phyloP scores from a whole-genome alignment of 2,797 vertebrate genomes.

The Trematomus bernacchii region DNA sequence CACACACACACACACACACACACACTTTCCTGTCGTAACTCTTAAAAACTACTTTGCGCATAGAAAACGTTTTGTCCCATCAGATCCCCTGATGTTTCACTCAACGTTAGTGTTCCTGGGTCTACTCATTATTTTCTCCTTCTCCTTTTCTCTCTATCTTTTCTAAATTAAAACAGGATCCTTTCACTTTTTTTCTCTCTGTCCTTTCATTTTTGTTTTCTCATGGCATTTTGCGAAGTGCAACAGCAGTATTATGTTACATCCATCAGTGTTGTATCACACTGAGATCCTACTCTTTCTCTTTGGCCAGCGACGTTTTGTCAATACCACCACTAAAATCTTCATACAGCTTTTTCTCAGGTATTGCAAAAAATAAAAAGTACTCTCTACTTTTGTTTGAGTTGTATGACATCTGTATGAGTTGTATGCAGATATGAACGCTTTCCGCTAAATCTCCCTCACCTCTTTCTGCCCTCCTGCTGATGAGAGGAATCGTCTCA shows the following conservation, averaged over 20 bases:
- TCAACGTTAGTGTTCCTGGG: slow-evolving; percentile 11
- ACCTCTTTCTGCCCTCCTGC: slow-evolving; percentile 69
- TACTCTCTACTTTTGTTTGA: too few relatives aligned
- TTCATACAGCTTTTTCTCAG: background rate
- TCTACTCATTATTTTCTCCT: slow-evolving; percentile 24
- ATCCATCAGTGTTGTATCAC: slow-evolving; percentile 43
- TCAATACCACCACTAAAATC: background rate
- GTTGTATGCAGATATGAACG: background rate
- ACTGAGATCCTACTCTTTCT: slow-evolving; percentile 13
- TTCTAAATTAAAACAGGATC: slow-evolving; percentile 33
- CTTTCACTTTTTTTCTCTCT: slow-evolving; percentile 29
- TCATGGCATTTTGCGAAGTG: slow-evolving; percentile 22
- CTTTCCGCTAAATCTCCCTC: slow-evolving; percentile 66
- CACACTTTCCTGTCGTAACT: slow-evolving; percentile 41
- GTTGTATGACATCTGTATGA: background rate
- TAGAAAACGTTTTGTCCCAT: slow-evolving; percentile 50
- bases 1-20: slow-evolving; percentile 26
- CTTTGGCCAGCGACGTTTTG: slow-evolving; percentile 7
- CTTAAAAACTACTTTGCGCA: slow-evolving; percentile 44
- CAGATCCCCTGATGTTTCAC: slow-evolving; percentile 52
- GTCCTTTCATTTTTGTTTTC: slow-evolving; percentile 11
- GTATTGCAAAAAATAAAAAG: background rate
- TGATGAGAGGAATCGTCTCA: slow-evolving; percentile 65
- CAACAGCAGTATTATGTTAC: slow-evolving; percentile 31
- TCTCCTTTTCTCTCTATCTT: slow-evolving; percentile 20